Percentiles rank a stretch among this genome's conserved stretches.
Evolutionary conservation across 2,888 invertebrate species (phyloP).

Genomic region (Apotomis capreana): DNA sequence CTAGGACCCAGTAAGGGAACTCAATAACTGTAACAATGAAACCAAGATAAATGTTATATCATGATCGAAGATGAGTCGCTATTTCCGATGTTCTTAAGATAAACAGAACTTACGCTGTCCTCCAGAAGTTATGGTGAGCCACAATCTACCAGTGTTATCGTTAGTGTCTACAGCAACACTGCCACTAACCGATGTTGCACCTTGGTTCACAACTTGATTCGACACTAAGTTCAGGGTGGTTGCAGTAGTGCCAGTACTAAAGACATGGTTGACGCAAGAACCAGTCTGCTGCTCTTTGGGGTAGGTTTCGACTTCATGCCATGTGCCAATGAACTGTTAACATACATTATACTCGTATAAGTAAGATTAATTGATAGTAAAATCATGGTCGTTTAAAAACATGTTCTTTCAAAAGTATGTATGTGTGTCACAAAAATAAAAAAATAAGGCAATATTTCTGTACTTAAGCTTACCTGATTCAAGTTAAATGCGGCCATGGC

Average conservation of each 20-base stretch:
- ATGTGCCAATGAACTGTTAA: constrained; percentile 78
- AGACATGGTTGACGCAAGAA: constrained; percentile 46
- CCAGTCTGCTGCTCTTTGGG: constrained; percentile 79
- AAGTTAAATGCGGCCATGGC: constrained; percentile 50
- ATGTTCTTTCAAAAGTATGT: too few species aligned
- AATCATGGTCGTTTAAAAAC: too few species aligned
- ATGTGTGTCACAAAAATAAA: too few species aligned
- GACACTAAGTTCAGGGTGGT: constrained; percentile 46
- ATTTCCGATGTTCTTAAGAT: not conserved
- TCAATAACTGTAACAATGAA: constrained; percentile 6
- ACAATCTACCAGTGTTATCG: constrained; percentile 15
- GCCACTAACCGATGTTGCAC: constrained; percentile 1
- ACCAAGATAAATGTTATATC: not conserved
- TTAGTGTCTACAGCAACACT: constrained; percentile 3
- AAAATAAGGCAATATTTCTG: too few species aligned
- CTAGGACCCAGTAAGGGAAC: constrained; percentile 80
- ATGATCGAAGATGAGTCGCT: not conserved
- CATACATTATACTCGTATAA: not conserved
- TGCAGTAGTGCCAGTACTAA: not conserved
- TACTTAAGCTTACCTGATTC: constrained; percentile 13
- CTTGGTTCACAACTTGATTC: constrained; percentile 51
- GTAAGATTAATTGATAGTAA: too few species aligned
- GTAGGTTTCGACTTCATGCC: constrained; percentile 76
- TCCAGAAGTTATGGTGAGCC: constrained; percentile 39
- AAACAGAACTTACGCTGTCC: constrained; percentile 18